Conservation (phyloP, 1,140 invertebrate genomes). For the Scylla paramamosain region DNA sequence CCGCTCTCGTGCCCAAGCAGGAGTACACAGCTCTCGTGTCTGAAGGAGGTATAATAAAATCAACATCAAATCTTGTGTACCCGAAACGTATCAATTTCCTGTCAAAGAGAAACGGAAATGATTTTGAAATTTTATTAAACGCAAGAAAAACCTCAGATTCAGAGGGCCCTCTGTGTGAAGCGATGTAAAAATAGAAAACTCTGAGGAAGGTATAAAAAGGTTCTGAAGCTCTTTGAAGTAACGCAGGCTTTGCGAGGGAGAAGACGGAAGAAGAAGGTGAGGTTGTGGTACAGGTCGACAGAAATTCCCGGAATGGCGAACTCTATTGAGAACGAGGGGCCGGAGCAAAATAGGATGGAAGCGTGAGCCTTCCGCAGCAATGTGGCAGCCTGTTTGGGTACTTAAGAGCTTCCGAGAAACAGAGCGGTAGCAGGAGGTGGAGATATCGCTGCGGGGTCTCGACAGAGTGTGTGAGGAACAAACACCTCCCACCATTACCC, state of each 20-base stretch:
- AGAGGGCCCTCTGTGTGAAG: background rate
- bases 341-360: background rate
- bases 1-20: background rate
- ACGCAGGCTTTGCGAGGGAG: background rate
- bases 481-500: slow-evolving; percentile 9
- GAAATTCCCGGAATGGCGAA: background rate
- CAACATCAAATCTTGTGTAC: background rate
- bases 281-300: background rate
- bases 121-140: background rate
- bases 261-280: background rate
- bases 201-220: background rate
- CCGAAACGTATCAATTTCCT: background rate
- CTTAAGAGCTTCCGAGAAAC: slow-evolving; percentile 11
- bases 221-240: background rate
- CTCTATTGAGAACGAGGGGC: background rate
- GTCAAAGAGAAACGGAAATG: background rate
- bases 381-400: background rate
- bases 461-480: background rate
- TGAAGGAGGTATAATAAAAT: background rate
- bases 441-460: background rate
- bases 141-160: background rate
- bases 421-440: background rate
- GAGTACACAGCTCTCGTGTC: background rate
- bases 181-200: background rate
- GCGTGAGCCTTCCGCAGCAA: background rate